Evolutionary conservation across 1,140 invertebrate species (phyloP).

Genomic region (Ylistrum balloti): DNA sequence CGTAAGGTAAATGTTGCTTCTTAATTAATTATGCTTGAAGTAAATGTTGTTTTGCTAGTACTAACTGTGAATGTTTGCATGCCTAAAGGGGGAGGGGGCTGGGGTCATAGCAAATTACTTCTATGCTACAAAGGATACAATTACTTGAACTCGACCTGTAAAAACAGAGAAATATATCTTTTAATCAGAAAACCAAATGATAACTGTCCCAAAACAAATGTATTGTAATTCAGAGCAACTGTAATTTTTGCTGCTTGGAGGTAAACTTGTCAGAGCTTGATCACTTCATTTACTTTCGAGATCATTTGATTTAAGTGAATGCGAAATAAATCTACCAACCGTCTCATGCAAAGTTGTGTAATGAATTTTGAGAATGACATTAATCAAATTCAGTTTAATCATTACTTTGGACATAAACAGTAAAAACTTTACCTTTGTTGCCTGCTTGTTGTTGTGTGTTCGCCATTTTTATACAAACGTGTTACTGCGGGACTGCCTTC

Average conservation of each 20-base stretch:
- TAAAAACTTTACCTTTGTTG: slow-evolving; percentile 52
- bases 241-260: background rate
- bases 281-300: background rate
- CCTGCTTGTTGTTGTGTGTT: slow-evolving; percentile 54
- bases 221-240: too few relatives aligned
- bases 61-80: too few relatives aligned
- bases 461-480: slow-evolving; percentile 67
- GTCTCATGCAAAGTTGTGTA: background rate
- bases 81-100: too few relatives aligned
- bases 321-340: too few relatives aligned
- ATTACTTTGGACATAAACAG: background rate
- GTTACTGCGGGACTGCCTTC: background rate
- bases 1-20: too few relatives aligned
- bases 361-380: background rate
- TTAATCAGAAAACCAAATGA: too few relatives aligned
- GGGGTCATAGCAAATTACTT: too few relatives aligned
- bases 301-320: background rate
- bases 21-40: too few relatives aligned
- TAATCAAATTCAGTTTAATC: background rate
- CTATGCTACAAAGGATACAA: slow-evolving; percentile 69
- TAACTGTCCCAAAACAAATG: too few relatives aligned
- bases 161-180: slow-evolving; percentile 56
- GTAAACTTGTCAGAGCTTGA: slow-evolving; percentile 23
- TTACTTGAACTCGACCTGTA: slow-evolving; percentile 73
- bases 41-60: too few relatives aligned